phyloP scores from a whole-genome alignment of 2,113 vertebrate species.

The Apteryx owenii region DNA sequence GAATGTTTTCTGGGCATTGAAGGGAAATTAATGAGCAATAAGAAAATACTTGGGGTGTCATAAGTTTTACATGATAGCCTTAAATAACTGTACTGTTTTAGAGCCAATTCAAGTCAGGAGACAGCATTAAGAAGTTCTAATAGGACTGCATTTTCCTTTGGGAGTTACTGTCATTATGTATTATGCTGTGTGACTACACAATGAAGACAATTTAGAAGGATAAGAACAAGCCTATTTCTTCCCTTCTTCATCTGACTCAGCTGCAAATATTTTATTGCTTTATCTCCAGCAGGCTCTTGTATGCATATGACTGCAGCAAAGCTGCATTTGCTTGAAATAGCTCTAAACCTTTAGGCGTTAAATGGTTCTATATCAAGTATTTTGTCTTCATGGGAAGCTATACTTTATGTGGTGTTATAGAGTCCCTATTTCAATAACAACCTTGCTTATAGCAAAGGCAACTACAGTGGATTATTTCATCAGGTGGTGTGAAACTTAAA shows the following conservation, averaged over 20 bases:
- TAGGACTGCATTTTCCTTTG: not conserved
- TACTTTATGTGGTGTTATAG: not conserved
- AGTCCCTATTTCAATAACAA: not conserved
- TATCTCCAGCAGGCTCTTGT: not conserved
- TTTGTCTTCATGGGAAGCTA: not conserved
- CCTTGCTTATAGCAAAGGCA: not conserved
- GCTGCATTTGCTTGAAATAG: not conserved
- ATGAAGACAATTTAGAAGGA: not conserved
- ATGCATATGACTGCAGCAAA: not conserved
- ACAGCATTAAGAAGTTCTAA: not conserved
- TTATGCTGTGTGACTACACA: not conserved
- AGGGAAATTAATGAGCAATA: not conserved
- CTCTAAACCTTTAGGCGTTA: not conserved
- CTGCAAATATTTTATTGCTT: not conserved
- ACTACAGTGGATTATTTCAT: not conserved
- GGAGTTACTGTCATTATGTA: not conserved
- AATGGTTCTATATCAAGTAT: not conserved
- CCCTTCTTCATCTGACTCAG: not conserved
- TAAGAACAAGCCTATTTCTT: fast-evolving
- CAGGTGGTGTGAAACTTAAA: not conserved
- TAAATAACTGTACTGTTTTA: not conserved
- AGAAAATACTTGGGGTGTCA: not conserved
- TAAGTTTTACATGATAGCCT: not conserved
- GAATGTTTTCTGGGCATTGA: not conserved
- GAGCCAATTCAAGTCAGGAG: not conserved